Percentiles rank a stretch among this genome's conserved stretches.
These are phyloP conservation scores for Scolopax bukidnonensis DNA, from an alignment of 2,797 vertebrate genomes.

Conservation along the genomic window DNA sequence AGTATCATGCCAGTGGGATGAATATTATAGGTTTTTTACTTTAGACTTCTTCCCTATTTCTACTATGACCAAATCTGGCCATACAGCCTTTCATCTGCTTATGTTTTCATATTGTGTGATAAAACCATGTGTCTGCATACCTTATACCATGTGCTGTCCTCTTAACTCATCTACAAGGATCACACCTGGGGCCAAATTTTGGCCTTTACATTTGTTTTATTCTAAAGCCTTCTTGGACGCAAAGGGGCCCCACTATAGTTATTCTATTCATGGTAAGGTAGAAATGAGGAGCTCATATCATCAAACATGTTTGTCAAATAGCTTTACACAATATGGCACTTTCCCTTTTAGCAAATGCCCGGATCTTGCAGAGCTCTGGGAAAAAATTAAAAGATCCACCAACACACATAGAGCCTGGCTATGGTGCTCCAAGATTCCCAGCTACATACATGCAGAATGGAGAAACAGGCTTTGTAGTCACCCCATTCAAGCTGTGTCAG, in stretches of 20 bases:
- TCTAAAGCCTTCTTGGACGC: not conserved
- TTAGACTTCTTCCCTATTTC: not conserved
- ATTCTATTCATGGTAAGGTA: not conserved
- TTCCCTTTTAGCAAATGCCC: not conserved
- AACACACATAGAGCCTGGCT: not conserved
- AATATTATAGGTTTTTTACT: not conserved
- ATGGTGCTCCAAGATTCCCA: not conserved
- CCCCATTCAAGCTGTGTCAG: not conserved
- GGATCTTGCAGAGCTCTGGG: not conserved
- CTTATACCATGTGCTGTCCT: not conserved
- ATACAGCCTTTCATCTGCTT: not conserved
- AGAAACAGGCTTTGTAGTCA: not conserved
- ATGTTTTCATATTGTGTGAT: not conserved
- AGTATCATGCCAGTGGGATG: not conserved
- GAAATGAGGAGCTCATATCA: not conserved
- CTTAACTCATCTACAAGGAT: not conserved
- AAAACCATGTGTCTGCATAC: not conserved
- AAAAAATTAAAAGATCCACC: not conserved
- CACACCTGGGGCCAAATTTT: not conserved
- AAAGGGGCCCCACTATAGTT: not conserved
- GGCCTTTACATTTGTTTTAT: not conserved
- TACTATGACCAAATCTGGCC: not conserved
- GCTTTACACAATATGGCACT: not conserved
- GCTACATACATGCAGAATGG: not conserved
- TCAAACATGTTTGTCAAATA: not conserved